Conservation (phyloP, 2,113 vertebrate species). For the Rhombomys opimus region DNA sequence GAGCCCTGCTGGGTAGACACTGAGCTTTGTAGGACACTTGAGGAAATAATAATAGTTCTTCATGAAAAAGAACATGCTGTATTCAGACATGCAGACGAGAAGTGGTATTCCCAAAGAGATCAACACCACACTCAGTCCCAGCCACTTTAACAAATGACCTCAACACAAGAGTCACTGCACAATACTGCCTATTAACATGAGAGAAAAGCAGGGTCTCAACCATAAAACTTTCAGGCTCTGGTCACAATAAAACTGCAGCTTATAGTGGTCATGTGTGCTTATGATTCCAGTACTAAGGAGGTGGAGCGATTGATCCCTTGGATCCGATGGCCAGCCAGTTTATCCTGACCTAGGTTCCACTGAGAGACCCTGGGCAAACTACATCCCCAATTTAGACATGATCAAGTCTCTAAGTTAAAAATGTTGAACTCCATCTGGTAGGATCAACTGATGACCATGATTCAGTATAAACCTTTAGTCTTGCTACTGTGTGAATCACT, state of each 20-base stretch:
- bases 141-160: not conserved
- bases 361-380: not conserved
- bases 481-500: not conserved
- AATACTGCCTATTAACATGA: not conserved
- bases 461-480: not conserved
- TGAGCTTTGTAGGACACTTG: not conserved
- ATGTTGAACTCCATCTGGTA: not conserved
- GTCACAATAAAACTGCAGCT: not conserved
- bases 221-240: not conserved
- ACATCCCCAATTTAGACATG: not conserved
- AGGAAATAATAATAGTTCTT: not conserved
- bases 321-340: not conserved
- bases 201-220: not conserved
- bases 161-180: not conserved
- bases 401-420: not conserved
- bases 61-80: conserved; percentile 7
- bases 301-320: not conserved
- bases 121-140: not conserved
- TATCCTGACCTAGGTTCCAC: not conserved
- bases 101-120: not conserved
- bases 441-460: not conserved
- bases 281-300: not conserved
- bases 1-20: not conserved
- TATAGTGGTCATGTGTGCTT: not conserved
- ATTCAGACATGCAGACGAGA: not conserved